Evolutionary conservation across 2,888 invertebrate genomes (phyloP), one percentile per base, ranked within the genome.

Genomic region (Eumerus sabulonum): DNA sequence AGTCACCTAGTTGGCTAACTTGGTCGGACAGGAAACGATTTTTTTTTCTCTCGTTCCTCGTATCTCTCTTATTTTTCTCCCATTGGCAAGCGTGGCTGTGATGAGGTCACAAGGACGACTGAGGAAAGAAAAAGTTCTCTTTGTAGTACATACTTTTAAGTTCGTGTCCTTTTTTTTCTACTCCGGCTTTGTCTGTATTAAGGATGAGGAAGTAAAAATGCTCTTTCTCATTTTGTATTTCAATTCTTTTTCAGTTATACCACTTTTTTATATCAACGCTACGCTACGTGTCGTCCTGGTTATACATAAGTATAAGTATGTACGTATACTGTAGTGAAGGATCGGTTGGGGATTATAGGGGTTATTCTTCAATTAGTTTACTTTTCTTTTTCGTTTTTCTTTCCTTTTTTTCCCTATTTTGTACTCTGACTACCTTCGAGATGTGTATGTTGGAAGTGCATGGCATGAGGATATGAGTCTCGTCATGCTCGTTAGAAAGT

Each of bases 321-420:
- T 19, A n/a, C 44, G 40, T 35, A 27, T 44, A 27, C 27, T 42
- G 56, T 27, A 44, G 9, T 57, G 56, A 19, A 44, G 44, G 44
- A 57, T 57, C 40, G 56, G 19, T 44, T 57, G 44, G 35, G 59
- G 59, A 59, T 47, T 59, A 47, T 59, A 45, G 47, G 19, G 47
- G 59, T 59, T 47, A 59, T 47, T 45, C 59, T 59, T 59, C 47
- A 59, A 59, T 59, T 59, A 59, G 47, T 59, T 36, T 36, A 44
- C 4, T 53, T n/a, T 45, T 45, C 9, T 17, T 17, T 17, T 45
- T 4, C 5, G 12, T 50, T 50, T 42, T 56, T 47, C 45, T 1
- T 14, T 27, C n/a, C 27, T 59, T 1, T 14, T 27, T 13, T 44
- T 36, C 16, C 12, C 1, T 42, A 14, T 13, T n/a, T n/a, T n/a